Conservation (phyloP, 2,888 invertebrate species). For the Liopterus haemorrhoidalis region DNA sequence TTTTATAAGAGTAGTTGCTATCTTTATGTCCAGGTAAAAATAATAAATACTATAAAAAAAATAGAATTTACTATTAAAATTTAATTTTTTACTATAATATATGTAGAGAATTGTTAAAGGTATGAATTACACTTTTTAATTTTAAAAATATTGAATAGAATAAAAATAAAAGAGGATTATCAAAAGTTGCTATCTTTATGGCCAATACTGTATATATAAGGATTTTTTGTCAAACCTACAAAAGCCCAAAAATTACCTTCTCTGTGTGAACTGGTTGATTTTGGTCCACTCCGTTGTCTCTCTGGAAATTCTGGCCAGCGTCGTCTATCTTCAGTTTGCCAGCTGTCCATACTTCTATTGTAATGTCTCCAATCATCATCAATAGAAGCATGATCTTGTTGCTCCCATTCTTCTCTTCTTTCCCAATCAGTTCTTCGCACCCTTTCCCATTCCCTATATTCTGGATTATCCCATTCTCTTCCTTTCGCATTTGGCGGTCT, state of each 20-base stretch:
- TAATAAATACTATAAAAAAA: too few relatives aligned
- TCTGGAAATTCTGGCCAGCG: conserved; percentile 45
- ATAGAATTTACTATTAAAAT: too few relatives aligned
- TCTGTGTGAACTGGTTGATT: conserved; percentile 45
- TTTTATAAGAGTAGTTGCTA: too few relatives aligned
- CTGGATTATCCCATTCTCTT: conserved; percentile 41
- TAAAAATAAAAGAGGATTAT: too few relatives aligned
- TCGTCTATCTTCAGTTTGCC: conserved; percentile 51
- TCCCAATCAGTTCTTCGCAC: conserved; percentile 53
- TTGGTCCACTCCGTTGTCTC: conserved; percentile 46
- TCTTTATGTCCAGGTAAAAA: too few relatives aligned
- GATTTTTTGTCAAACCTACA: too few relatives aligned
- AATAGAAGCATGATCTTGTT: conserved; percentile 37
- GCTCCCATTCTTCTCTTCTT: conserved; percentile 42
- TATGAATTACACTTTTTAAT: too few relatives aligned
- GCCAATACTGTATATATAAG: too few relatives aligned
- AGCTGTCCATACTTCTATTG: conserved; percentile 40
- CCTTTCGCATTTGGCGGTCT: conserved; percentile 36
- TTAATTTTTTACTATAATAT: too few relatives aligned
- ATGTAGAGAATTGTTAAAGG: too few relatives aligned
- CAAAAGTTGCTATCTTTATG: too few relatives aligned
- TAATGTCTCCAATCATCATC: conserved; percentile 45
- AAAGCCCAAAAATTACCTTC: conserved; percentile 32
- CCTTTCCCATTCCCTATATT: conserved; percentile 45
- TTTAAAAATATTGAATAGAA: too few relatives aligned